phyloP scores from a whole-genome alignment of 2,888 invertebrate genomes.

The Andrena minutula region DNA sequence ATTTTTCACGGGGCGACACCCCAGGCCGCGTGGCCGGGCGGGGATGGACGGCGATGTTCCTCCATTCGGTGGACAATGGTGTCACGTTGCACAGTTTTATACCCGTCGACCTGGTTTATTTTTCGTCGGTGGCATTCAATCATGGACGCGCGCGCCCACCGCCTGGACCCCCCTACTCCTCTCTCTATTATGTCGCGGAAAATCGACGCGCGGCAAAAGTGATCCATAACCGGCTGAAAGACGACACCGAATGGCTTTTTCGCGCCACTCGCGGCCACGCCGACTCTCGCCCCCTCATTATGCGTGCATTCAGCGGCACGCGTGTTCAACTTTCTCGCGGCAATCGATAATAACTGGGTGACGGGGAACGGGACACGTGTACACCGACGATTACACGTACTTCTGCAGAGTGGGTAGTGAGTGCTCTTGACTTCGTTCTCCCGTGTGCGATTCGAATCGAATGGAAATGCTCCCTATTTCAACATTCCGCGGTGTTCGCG shows the following conservation, averaged over 20 bases:
- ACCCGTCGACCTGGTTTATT: slow-evolving; percentile 64
- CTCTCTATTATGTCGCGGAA: slow-evolving; percentile 51
- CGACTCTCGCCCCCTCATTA: slow-evolving; percentile 35
- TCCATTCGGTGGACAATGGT: slow-evolving; percentile 69
- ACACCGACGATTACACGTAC: background rate
- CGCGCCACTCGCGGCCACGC: background rate
- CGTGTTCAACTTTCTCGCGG: slow-evolving; percentile 17
- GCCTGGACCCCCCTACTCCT: background rate
- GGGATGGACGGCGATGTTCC: slow-evolving; percentile 47
- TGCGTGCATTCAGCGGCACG: slow-evolving; percentile 29
- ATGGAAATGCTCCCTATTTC: too few relatives aligned
- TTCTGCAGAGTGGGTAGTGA: too few relatives aligned
- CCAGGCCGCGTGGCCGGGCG: slow-evolving; percentile 20
- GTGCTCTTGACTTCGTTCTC: too few relatives aligned
- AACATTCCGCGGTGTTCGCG: too few relatives aligned
- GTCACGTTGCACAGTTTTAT: slow-evolving; percentile 72
- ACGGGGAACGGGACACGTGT: background rate
- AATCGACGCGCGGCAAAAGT: slow-evolving; percentile 49
- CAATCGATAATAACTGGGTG: slow-evolving; percentile 10
- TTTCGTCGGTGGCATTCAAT: slow-evolving; percentile 62
- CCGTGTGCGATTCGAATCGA: too few relatives aligned
- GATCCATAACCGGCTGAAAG: slow-evolving; percentile 53
- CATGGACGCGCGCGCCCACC: slow-evolving; percentile 36
- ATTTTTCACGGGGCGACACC: slow-evolving; percentile 69
- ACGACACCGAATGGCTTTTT: slow-evolving; percentile 44